These are phyloP conservation scores for Dysidea cf. avara DNA, from an alignment of 37 sponge, comb jelly and placozoan genomes.

Conservation along the genomic window DNA sequence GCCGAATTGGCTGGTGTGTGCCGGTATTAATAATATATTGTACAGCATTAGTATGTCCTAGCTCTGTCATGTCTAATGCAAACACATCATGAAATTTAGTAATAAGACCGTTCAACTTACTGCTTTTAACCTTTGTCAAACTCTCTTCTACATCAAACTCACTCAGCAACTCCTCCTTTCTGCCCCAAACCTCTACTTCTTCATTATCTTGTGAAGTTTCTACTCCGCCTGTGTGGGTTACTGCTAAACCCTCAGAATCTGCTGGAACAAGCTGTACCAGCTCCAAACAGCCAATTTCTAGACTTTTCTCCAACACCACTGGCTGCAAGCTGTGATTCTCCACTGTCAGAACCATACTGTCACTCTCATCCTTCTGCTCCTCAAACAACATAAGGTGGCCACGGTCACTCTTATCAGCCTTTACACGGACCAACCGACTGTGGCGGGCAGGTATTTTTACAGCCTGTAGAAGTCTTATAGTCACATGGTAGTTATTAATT, in stretches of 20 bases:
- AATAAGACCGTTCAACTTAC: not conserved
- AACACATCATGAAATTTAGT: not conserved
- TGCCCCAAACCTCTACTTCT: not conserved
- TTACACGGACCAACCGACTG: constrained; percentile 10
- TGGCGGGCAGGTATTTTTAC: constrained; percentile 24
- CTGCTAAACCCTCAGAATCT: too few relatives aligned
- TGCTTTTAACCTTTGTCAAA: not conserved
- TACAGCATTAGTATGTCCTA: constrained; percentile 14
- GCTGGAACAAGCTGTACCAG: too few relatives aligned
- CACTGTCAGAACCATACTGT: not conserved
- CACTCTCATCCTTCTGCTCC: not conserved
- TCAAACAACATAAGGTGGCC: not conserved
- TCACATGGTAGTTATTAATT: too few relatives aligned
- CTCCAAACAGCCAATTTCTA: constrained; percentile 3
- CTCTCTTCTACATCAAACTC: not conserved
- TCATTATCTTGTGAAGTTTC: too few relatives aligned
- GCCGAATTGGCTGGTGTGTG: too few relatives aligned
- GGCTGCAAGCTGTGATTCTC: constrained; percentile 24
- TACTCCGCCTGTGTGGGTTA: too few relatives aligned
- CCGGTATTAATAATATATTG: not conserved
- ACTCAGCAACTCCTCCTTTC: too few relatives aligned
- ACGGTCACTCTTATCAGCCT: not conserved
- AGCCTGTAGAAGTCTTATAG: constrained; percentile 35
- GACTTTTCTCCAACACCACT: constrained; percentile 20
- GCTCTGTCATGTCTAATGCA: constrained; percentile 5